Evolutionary conservation across 1,140 invertebrate genomes (phyloP).

Genomic region (Drosophila nebulosa): DNA sequence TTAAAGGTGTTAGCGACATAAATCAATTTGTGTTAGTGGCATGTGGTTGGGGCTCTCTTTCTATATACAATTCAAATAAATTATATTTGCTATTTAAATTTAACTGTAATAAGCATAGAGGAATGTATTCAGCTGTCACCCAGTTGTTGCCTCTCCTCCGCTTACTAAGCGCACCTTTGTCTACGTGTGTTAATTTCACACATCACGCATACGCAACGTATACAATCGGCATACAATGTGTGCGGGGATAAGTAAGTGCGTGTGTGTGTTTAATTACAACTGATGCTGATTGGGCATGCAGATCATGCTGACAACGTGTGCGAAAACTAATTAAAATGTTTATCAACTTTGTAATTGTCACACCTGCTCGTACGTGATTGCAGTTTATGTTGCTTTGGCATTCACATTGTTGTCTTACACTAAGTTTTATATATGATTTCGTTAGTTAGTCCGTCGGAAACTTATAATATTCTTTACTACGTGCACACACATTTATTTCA

Average conservation of each 20-base stretch:
- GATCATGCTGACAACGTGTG: constrained; percentile 35
- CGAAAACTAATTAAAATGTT: constrained; percentile 76
- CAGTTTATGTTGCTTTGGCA: too few relatives aligned
- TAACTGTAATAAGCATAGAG: constrained; percentile 50
- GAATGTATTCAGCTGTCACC: constrained; percentile 5
- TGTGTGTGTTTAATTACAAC: constrained; percentile 56
- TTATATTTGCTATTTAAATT: constrained; percentile 71
- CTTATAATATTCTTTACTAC: background rate
- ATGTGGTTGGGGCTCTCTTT: constrained; percentile 14
- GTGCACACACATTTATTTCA: background rate
- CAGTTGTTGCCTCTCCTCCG: too few relatives aligned
- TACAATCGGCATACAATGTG: constrained; percentile 18
- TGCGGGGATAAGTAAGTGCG: background rate
- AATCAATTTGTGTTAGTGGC: constrained; percentile 50
- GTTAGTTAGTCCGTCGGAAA: background rate
- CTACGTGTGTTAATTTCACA: constrained; percentile 16
- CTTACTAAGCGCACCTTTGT: background rate
- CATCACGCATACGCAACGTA: constrained; percentile 61
- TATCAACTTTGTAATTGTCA: constrained; percentile 71
- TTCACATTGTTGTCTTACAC: too few relatives aligned
- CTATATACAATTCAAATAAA: constrained; percentile 54
- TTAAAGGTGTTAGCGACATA: constrained; percentile 45
- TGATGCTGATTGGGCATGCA: constrained; percentile 54
- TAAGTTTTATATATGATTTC: too few relatives aligned
- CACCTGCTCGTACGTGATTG: constrained; percentile 44